phyloP scores from a whole-genome alignment of 2,888 invertebrate species.

The Sphaerophoria rueppellii region DNA sequence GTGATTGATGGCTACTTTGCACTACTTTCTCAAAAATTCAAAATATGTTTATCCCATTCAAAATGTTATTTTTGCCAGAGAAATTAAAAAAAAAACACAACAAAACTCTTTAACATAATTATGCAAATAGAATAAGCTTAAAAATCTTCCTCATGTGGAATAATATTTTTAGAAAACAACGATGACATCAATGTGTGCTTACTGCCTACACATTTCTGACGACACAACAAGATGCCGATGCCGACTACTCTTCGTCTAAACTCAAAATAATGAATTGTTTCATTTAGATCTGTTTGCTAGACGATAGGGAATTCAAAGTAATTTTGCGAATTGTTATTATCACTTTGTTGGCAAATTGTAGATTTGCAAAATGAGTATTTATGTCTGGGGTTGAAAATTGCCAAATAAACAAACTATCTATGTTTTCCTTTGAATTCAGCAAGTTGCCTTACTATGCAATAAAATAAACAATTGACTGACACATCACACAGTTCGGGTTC shows the following conservation, averaged over 20 bases:
- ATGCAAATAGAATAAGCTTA: background rate
- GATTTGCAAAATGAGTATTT: background rate
- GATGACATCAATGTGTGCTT: conserved; percentile 25
- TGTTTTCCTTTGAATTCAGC: background rate
- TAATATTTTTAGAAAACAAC: conserved; percentile 19
- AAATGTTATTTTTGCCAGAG: background rate
- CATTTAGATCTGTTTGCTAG: background rate
- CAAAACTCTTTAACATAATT: background rate
- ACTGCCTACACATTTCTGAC: no score
- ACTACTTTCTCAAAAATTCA: background rate
- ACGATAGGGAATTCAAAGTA: background rate
- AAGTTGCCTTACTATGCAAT: conserved; percentile 24
- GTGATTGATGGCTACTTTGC: conserved; percentile 14
- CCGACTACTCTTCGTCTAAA: background rate
- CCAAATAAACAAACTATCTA: conserved; percentile 25
- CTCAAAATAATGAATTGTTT: background rate
- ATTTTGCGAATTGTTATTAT: conserved; percentile 15
- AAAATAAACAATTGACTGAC: background rate
- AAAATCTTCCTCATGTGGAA: background rate
- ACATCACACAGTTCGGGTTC: conserved; percentile 3
- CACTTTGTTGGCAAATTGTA: conserved; percentile 15
- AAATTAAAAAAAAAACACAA: background rate
- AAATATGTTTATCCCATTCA: background rate
- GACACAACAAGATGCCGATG: background rate
- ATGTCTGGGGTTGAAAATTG: background rate